phyloP scores from a whole-genome alignment of 2,888 invertebrate species.

The Melieria picta region DNA sequence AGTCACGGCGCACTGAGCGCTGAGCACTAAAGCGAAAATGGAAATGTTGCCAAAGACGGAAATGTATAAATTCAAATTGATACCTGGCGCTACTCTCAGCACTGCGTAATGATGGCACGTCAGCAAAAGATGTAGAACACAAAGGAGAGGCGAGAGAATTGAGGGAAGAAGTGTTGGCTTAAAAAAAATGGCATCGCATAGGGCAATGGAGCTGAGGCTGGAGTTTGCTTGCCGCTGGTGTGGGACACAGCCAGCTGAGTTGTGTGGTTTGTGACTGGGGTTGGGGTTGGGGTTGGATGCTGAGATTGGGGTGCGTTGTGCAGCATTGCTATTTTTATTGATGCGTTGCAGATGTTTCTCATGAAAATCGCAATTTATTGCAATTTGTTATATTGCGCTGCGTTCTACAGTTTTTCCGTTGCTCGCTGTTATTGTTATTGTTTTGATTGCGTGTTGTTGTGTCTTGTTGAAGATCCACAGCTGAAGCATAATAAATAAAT shows the following conservation, averaged over 20 bases:
- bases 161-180: neutral
- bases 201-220: neutral
- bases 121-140: constrained; percentile 9
- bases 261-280: neutral
- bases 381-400: constrained; percentile 10
- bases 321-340: constrained; percentile 31
- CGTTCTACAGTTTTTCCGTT: neutral
- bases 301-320: neutral
- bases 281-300: no score
- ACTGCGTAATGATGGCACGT: neutral
- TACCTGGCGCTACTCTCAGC: constrained; percentile 29
- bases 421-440: neutral
- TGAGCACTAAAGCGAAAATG: neutral
- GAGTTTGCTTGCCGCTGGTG: no score
- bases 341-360: constrained; percentile 30
- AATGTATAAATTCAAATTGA: constrained; percentile 39
- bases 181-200: neutral
- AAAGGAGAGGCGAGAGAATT: neutral
- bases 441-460: neutral
- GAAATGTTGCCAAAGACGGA: neutral
- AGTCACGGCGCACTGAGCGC: neutral
- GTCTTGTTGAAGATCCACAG: neutral
- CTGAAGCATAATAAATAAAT: constrained; percentile 26
- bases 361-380: constrained; percentile 33
- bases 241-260: neutral